Evolutionary conservation across 2,797 vertebrate species (phyloP), one percentile per base, ranked within the genome.

Genomic region (Clarias laeviceps): DNA sequence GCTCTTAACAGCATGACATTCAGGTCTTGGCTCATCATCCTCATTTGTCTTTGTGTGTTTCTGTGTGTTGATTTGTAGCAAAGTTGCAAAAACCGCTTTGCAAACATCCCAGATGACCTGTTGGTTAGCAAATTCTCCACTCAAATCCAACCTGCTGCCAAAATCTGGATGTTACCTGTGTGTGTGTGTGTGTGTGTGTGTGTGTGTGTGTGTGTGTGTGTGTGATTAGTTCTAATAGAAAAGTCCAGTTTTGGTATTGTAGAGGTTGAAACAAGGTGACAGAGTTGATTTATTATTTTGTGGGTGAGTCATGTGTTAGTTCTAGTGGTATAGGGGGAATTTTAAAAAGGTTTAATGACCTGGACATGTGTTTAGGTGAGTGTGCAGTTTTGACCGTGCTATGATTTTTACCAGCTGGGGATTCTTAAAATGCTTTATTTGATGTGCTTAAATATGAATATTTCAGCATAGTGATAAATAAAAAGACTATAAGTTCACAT

Each of bases 1-100:
- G 82, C 72, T 76, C 73, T 64, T 77, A 84, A 77, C 73, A 76
- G 82, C 82, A 77, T 76, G 82, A 84, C 40, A 54, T 84, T 83
- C 73, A 77, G 72, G 61, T 66, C 77, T 84, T 84, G 82, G 82
- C 72, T 76, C 61, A 77, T 77, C 73, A 17, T 77, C 37, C 59
- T 66, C 72, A 66, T 84, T 77, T 64, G 61, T 84, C 61, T 29
- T 77, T 84, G 72, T 66, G 45, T 65, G 62, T 78, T 84, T 84
- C 73, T 84, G 62, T 78, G 73, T 74, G 57, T 65, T 84, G 82
- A 77, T 83, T 64, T 83, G 82, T 50, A 50, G 82, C 57, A 76
- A 84, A 84, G 73, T 84, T 77, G 72, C 82, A 37, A 66, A 77
- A 76, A 61, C 82, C 24, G 32, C 57, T 18, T n/a, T 82, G 56